Percentiles rank a stretch among this genome's conserved stretches.
These are phyloP conservation scores for Lysandra coridon DNA, from an alignment of 2,888 invertebrate species.

Conservation along the genomic window DNA sequence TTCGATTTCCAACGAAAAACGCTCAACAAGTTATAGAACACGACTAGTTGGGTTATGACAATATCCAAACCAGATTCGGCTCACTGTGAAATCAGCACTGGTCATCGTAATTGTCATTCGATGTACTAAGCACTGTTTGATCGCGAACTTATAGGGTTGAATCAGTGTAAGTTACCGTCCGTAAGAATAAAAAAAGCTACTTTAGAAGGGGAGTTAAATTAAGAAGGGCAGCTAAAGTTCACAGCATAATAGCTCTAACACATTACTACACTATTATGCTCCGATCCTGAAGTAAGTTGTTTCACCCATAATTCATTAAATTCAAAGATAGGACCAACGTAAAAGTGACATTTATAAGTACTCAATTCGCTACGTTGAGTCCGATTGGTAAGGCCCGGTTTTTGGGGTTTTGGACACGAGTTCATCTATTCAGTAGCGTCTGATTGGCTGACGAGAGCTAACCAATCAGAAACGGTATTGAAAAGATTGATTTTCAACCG, in stretches of 20 bases:
- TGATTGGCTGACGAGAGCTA: neutral
- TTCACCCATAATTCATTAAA: neutral
- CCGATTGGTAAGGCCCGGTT: neutral
- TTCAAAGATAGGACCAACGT: neutral
- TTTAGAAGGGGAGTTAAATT: no score
- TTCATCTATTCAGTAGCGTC: neutral
- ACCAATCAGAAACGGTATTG: neutral
- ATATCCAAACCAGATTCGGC: neutral
- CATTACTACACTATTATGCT: no score
- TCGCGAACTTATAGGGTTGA: no score
- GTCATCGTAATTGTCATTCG: neutral
- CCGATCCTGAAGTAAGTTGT: no score
- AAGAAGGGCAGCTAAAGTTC: no score
- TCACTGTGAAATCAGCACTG: neutral
- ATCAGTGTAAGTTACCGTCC: no score
- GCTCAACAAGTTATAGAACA: neutral
- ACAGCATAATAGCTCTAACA: no score
- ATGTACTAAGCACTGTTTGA: neutral
- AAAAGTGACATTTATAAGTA: constrained; percentile 22
- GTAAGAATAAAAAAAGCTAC: no score
- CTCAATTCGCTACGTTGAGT: constrained; percentile 4
- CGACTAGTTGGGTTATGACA: constrained; percentile 9
- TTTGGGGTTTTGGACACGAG: neutral
- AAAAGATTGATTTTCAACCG: neutral
- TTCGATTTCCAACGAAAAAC: neutral